Conservation (phyloP, 2,797 vertebrate genomes). For the Sebastes dallii region DNA sequence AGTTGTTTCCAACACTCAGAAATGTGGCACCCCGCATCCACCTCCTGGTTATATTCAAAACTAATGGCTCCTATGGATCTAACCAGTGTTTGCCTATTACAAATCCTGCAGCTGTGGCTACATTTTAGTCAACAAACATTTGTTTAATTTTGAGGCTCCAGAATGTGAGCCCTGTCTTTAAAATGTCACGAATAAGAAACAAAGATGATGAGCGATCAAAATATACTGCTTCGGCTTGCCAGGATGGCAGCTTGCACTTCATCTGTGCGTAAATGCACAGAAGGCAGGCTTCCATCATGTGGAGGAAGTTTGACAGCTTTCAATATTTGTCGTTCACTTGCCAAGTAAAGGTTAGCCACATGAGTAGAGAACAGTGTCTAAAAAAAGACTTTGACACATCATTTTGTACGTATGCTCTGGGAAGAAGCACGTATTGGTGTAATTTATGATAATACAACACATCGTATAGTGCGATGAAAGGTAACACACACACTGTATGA, state of each 20-base stretch:
- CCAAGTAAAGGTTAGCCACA: constrained; percentile 41
- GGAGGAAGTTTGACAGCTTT: constrained; percentile 51
- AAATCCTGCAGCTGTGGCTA: constrained; percentile 32
- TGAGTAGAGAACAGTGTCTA: constrained; percentile 14
- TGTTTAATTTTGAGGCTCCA: constrained; percentile 30
- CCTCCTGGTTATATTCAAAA: constrained; percentile 25
- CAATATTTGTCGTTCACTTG: constrained; percentile 43
- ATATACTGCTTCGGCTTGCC: constrained; percentile 36
- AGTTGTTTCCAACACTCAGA: constrained; percentile 17
- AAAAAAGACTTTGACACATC: constrained; percentile 2
- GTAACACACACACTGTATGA: not conserved
- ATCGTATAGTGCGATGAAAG: not conserved
- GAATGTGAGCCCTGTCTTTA: constrained; percentile 41
- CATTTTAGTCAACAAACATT: constrained; percentile 50
- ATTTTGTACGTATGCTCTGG: not conserved
- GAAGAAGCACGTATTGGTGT: not conserved
- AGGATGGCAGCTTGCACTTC: constrained; percentile 65
- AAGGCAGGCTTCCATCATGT: constrained; percentile 52
- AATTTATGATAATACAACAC: constrained; percentile 4
- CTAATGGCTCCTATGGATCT: constrained; percentile 18
- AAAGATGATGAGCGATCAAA: constrained; percentile 51
- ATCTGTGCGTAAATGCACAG: constrained; percentile 67
- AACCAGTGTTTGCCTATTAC: constrained; percentile 27
- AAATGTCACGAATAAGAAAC: constrained; percentile 51
- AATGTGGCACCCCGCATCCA: not conserved